phyloP scores from a whole-genome alignment of 2,888 invertebrate species.

The Metopia argyrocephala region DNA sequence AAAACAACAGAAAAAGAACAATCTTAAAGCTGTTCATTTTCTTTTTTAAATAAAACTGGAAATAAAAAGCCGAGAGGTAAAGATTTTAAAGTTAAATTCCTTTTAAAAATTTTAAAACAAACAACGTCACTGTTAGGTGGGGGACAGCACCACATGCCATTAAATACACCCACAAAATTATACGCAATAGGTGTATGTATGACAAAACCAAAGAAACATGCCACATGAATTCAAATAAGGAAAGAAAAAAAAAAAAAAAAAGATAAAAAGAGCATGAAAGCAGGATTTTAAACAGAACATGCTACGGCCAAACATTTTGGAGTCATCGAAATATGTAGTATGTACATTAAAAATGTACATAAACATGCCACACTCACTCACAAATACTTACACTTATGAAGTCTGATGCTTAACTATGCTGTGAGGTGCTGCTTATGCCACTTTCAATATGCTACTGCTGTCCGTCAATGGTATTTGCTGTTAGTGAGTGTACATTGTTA shows the following conservation, averaged over 20 bases:
- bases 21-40: too few relatives aligned
- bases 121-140: slow-evolving; percentile 10
- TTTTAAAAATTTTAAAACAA: too few relatives aligned
- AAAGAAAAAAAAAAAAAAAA: slow-evolving; percentile 5
- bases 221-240: slow-evolving; percentile 8
- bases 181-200: slow-evolving; percentile 2
- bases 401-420: background rate
- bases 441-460: background rate
- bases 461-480: background rate
- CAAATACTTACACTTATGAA: background rate
- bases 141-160: background rate
- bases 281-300: slow-evolving; percentile 7
- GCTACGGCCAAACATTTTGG: slow-evolving; percentile 1
- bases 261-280: background rate
- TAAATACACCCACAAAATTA: slow-evolving; percentile 29
- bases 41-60: background rate
- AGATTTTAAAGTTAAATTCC: background rate
- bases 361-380: slow-evolving; percentile 2
- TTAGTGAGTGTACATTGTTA: too few relatives aligned
- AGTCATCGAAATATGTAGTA: slow-evolving; percentile 28
- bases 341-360: slow-evolving; percentile 11
- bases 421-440: background rate
- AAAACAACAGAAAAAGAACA: too few relatives aligned
- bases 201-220: background rate
- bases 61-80: background rate